These are phyloP conservation scores for Mycogona germanica DNA, from an alignment of 2,888 invertebrate species.

Conservation along the genomic window DNA sequence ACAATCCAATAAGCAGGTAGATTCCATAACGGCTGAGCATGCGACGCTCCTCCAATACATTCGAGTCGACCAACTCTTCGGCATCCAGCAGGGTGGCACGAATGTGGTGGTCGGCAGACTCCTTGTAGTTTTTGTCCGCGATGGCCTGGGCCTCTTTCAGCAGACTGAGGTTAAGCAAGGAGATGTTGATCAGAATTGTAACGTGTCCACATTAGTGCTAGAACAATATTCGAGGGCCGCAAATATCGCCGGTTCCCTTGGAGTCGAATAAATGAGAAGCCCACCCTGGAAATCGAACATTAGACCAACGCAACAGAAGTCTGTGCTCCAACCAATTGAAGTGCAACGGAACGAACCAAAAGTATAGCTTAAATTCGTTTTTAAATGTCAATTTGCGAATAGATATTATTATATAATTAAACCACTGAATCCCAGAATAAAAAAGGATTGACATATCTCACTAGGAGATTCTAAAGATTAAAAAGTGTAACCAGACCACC, in stretches of 20 bases:
- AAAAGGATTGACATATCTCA: too few relatives aligned
- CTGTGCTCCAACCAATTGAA: too few relatives aligned
- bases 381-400: too few relatives aligned
- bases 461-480: too few relatives aligned
- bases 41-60: constrained; percentile 74
- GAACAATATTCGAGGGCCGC: too few relatives aligned
- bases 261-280: too few relatives aligned
- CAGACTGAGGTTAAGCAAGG: constrained; percentile 38
- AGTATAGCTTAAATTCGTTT: too few relatives aligned
- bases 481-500: not conserved
- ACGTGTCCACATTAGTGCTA: too few relatives aligned
- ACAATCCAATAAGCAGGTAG: constrained; percentile 91
- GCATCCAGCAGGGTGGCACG: constrained; percentile 24
- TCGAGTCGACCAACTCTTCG: constrained; percentile 43
- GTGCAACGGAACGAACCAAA: too few relatives aligned
- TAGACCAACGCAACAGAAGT: not conserved
- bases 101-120: constrained; percentile 32
- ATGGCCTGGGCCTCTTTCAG: constrained; percentile 83
- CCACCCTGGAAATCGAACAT: not conserved
- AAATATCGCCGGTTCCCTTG: too few relatives aligned
- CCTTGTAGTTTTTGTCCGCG: constrained; percentile 43
- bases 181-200: constrained; percentile 6
- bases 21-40: constrained; percentile 89
- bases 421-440: too few relatives aligned
- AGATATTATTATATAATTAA: too few relatives aligned